Evolutionary conservation across 1,140 invertebrate species (phyloP).

Genomic region (Drosophila sproati): DNA sequence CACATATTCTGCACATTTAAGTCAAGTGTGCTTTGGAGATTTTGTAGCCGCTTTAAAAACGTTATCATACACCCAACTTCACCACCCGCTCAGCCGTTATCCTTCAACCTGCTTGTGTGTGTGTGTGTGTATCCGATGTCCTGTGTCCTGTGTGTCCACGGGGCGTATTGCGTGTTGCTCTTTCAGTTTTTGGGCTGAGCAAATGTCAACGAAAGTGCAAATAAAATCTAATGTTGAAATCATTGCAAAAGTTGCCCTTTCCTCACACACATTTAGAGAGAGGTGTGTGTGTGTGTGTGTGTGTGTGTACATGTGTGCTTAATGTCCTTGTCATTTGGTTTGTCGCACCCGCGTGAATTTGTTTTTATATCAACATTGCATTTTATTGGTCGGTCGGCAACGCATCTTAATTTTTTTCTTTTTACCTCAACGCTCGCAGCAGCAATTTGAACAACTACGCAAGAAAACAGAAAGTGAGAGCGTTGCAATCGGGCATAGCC

Average conservation of each 20-base stretch:
- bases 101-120: not conserved
- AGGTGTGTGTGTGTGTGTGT: slow-evolving; percentile 17
- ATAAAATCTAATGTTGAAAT: slow-evolving; percentile 81
- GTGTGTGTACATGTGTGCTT: slow-evolving; percentile 44
- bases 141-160: slow-evolving; percentile 30
- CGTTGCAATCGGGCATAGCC: too few relatives aligned
- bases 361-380: slow-evolving; percentile 79
- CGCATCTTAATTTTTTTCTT: slow-evolving; percentile 37
- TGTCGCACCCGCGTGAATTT: slow-evolving; percentile 80
- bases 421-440: not conserved
- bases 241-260: slow-evolving; percentile 67
- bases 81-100: not conserved
- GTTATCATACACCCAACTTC: not conserved
- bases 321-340: slow-evolving; percentile 80
- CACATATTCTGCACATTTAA: slow-evolving; percentile 70
- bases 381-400: slow-evolving; percentile 71
- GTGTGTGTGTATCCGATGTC: not conserved
- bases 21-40: slow-evolving; percentile 81
- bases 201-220: slow-evolving; percentile 81
- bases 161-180: slow-evolving; percentile 31
- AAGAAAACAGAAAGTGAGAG: not conserved
- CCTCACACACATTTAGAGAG: not conserved
- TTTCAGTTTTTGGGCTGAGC: slow-evolving; percentile 51
- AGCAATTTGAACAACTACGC: slow-evolving; percentile 1
- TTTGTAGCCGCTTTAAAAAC: slow-evolving; percentile 73